Evolutionary conservation across 2,113 vertebrate genomes (phyloP).

Genomic region (Eptesicus fuscus): DNA sequence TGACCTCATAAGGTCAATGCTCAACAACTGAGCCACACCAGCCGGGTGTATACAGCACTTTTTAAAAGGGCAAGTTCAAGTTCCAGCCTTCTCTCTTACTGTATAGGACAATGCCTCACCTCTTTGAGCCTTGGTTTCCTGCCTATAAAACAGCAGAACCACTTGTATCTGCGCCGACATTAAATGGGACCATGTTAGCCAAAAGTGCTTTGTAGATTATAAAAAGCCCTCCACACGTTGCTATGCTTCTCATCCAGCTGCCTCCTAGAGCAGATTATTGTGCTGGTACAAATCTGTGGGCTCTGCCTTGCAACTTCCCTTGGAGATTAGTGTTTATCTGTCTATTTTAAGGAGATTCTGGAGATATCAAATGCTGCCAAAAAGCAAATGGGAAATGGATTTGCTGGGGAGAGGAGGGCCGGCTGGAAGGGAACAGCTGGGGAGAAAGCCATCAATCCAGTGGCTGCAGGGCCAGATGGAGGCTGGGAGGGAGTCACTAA

Average conservation of each 20-base stretch:
- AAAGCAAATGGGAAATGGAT: constrained; percentile 56
- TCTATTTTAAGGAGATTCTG: constrained; percentile 58
- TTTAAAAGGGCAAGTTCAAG: neutral
- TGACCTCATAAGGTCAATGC: too few species aligned
- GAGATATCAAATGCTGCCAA: constrained; percentile 27
- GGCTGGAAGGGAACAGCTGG: constrained; percentile 61
- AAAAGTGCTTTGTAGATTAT: neutral
- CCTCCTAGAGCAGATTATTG: neutral
- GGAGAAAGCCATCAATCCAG: constrained; percentile 37
- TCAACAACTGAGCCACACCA: too few species aligned
- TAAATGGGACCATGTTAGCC: neutral
- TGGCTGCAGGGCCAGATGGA: neutral
- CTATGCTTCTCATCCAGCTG: neutral
- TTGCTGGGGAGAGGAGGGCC: neutral
- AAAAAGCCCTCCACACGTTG: neutral
- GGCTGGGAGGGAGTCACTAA: neutral
- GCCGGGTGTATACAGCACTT: neutral
- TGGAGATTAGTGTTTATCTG: constrained; percentile 32
- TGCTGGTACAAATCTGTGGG: neutral
- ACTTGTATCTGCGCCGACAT: rapidly evolving
- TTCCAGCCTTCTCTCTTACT: neutral
- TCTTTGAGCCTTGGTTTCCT: neutral
- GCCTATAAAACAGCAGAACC: neutral
- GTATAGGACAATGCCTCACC: neutral
- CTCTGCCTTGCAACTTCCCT: neutral